Conservation (phyloP, 2,113 vertebrate genomes). For the Psittacus erithacus region DNA sequence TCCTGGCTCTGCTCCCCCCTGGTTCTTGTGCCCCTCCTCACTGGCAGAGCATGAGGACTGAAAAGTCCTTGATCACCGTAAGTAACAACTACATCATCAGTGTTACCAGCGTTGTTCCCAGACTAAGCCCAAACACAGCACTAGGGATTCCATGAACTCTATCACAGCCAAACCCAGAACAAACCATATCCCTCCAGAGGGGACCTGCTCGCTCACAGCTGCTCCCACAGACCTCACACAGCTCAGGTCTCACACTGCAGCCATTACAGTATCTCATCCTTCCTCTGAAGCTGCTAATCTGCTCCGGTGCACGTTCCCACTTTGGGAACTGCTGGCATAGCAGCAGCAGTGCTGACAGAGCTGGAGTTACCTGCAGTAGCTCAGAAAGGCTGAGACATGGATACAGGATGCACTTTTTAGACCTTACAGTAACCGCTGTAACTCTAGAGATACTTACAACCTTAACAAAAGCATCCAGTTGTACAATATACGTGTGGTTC, state of each 20-base stretch:
- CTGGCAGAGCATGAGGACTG: neutral
- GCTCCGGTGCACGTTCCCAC: neutral
- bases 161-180: neutral
- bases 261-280: rapidly evolving
- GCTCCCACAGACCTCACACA: neutral
- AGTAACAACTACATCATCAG: neutral
- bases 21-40: neutral
- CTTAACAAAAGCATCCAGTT: neutral
- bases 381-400: neutral
- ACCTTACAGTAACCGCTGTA: neutral
- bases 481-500: rapidly evolving
- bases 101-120: neutral
- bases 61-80: neutral
- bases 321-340: neutral
- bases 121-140: neutral
- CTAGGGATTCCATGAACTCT: neutral
- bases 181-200: neutral
- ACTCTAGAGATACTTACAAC: neutral
- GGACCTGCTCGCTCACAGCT: neutral
- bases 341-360: neutral
- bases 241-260: neutral
- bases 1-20: neutral
- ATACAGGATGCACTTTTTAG: rapidly evolving
- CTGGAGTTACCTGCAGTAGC: neutral
- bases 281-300: neutral